A percentile compares a stretch with the other conserved stretches of the same genome.
Conservation (phyloP, 53 echinoderm and acorn worm genomes). For the Hippasteria phrygiana region DNA sequence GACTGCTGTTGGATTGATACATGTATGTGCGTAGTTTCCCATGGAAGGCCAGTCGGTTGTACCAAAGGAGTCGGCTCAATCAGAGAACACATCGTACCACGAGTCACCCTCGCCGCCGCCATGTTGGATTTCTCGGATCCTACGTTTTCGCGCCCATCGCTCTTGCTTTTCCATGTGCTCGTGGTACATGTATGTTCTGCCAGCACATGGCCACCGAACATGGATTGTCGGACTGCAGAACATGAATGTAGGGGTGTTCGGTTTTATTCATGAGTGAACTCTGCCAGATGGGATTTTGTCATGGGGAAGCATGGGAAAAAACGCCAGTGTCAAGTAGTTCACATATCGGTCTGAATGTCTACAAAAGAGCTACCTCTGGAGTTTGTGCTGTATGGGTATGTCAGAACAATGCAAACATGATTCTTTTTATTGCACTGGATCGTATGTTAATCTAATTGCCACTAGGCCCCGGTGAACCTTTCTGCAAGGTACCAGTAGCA, state of each 20-base stretch:
- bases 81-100: constrained; percentile 41
- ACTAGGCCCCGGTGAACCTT: constrained; percentile 22
- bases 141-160: constrained; percentile 23
- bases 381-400: not conserved
- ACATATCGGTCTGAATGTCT: not conserved
- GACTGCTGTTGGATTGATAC: constrained; percentile 6
- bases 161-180: not conserved
- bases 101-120: constrained; percentile 21
- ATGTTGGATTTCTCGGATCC: constrained; percentile 32
- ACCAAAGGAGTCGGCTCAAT: constrained; percentile 1
- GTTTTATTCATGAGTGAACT: constrained; percentile 16
- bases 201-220: constrained; percentile 54
- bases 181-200: constrained; percentile 1
- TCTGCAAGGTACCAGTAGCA: not conserved
- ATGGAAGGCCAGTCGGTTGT: constrained; percentile 26
- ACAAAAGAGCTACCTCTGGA: constrained; percentile 32
- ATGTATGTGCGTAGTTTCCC: not conserved
- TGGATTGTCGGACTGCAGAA: constrained; percentile 23
- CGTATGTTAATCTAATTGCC: constrained; percentile 35
- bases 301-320: not conserved
- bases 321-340: not conserved
- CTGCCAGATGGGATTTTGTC: not conserved
- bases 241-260: constrained; percentile 61
- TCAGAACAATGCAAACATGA: not conserved
- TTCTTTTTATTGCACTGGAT: not conserved